Conservation (phyloP, 2,797 vertebrate genomes). For the Naso thynnoides region DNA sequence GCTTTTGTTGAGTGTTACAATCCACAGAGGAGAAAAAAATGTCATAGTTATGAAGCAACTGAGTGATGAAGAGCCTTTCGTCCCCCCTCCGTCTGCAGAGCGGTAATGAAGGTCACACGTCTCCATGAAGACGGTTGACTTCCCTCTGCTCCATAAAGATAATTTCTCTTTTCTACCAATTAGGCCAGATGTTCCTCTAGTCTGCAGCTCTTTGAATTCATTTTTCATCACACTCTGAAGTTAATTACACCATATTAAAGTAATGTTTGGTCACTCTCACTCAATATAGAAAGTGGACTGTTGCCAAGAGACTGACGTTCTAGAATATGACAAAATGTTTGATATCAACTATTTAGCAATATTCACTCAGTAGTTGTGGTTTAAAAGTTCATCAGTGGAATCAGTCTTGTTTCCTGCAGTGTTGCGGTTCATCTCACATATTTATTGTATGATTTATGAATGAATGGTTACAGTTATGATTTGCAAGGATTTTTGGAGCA, state of each 20-base stretch:
- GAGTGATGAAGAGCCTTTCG: constrained; percentile 15
- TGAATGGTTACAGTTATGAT: not conserved
- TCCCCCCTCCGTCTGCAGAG: constrained; percentile 41
- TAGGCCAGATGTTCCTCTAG: constrained; percentile 54
- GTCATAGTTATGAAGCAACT: constrained; percentile 7
- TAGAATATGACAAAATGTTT: not conserved
- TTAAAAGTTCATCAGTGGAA: not conserved
- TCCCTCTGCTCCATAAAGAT: constrained; percentile 63
- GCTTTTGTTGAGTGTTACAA: too few species aligned
- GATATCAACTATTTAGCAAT: not conserved
- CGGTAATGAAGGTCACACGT: constrained; percentile 79
- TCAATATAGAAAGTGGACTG: not conserved
- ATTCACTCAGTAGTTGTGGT: not conserved
- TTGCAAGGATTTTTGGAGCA: not conserved
- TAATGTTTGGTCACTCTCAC: constrained; percentile 10
- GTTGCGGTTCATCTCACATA: not conserved
- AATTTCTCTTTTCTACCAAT: constrained; percentile 57
- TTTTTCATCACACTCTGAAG: constrained; percentile 51
- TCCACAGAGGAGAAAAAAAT: constrained; percentile 23
- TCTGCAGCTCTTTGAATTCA: constrained; percentile 18
- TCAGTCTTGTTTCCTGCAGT: too few species aligned
- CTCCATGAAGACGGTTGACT: constrained; percentile 57
- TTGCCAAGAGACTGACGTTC: not conserved
- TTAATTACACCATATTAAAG: constrained; percentile 64
- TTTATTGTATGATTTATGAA: not conserved